A percentile compares a stretch with the other conserved stretches of the same genome.
These are phyloP conservation scores for Chelonus formosanus DNA, from an alignment of 2,888 invertebrate species.

Conservation along the genomic window DNA sequence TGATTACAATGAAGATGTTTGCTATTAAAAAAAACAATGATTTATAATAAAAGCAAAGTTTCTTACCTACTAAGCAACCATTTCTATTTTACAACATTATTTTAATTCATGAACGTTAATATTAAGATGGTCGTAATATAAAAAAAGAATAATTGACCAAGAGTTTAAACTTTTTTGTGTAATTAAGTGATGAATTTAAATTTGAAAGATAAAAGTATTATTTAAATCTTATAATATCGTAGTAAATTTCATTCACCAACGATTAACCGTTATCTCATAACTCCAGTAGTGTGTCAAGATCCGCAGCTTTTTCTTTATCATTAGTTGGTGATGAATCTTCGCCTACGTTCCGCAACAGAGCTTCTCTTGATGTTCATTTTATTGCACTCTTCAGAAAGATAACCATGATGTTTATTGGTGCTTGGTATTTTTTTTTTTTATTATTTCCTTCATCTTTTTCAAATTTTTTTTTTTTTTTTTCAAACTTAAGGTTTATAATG, in stretches of 20 bases:
- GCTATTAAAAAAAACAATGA: too few relatives aligned
- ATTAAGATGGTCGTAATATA: too few relatives aligned
- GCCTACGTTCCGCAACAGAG: slow-evolving; percentile 7
- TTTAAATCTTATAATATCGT: neutral
- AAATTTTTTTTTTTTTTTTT: slow-evolving; percentile 4
- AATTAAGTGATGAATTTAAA: too few relatives aligned
- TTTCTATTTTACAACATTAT: too few relatives aligned
- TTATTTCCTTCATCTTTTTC: slow-evolving; percentile 2
- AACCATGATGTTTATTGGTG: slow-evolving; percentile 18
- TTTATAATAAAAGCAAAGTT: too few relatives aligned
- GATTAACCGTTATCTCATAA: too few relatives aligned
- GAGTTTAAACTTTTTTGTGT: neutral
- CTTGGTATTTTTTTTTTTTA: slow-evolving; percentile 13
- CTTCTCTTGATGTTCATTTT: neutral
- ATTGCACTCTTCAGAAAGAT: neutral
- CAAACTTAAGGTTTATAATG: slow-evolving; percentile 1
- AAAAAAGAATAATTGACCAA: too few relatives aligned
- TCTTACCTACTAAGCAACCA: too few relatives aligned
- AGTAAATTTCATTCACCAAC: too few relatives aligned
- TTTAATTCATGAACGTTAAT: too few relatives aligned
- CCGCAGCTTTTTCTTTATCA: neutral
- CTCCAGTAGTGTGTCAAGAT: too few relatives aligned
- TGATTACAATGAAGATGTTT: too few relatives aligned
- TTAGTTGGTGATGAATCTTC: neutral
- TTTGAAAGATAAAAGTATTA: neutral